Percentiles rank a stretch among this genome's conserved stretches.
These are phyloP conservation scores for Solenodon paradoxus DNA, from an alignment of 2,113 vertebrate genomes.

Conservation along the genomic window DNA sequence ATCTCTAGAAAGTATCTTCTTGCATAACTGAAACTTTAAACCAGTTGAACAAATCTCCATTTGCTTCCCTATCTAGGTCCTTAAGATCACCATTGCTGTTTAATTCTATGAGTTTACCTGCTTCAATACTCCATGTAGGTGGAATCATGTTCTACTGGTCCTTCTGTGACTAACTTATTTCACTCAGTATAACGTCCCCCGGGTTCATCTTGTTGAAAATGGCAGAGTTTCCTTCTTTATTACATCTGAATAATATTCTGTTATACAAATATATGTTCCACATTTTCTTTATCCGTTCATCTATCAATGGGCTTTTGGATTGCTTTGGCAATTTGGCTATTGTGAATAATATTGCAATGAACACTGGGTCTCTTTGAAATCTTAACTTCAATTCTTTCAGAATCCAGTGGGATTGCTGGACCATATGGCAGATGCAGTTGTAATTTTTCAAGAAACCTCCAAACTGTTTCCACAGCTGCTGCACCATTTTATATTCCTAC, in stretches of 20 bases:
- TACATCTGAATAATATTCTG: background rate
- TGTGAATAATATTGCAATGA: background rate
- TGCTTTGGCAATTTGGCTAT: no score
- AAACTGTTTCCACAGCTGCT: background rate
- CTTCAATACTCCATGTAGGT: background rate
- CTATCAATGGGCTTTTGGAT: no score
- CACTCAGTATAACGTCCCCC: background rate
- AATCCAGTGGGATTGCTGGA: background rate
- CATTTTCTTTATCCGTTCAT: no score
- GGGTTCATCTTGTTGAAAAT: background rate
- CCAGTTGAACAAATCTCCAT: background rate
- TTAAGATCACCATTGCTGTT: background rate
- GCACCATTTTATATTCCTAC: background rate
- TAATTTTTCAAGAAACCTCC: background rate
- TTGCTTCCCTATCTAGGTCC: background rate
- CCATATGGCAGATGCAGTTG: background rate
- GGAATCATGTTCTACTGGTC: background rate
- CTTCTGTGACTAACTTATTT: background rate
- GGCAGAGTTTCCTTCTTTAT: background rate
- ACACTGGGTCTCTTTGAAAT: background rate
- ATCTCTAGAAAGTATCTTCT: background rate
- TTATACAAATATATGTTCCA: background rate
- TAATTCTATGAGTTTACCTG: background rate
- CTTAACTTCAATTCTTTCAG: background rate
- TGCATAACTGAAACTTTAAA: background rate